phyloP scores from a whole-genome alignment of 1,140 invertebrate genomes.

The Bombus haemorrhoidalis region DNA sequence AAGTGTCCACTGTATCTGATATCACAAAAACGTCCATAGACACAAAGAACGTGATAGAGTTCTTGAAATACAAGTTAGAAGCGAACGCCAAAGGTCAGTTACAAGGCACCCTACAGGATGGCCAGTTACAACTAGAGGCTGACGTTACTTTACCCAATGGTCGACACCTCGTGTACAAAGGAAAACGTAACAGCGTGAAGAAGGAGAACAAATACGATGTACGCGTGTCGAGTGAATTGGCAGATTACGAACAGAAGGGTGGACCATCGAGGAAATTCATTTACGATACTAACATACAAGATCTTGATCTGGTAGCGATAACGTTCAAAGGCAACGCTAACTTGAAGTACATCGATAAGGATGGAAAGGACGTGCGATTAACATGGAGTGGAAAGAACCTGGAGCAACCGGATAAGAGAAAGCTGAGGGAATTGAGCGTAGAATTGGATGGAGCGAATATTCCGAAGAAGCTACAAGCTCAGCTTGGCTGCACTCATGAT shows the following conservation, averaged over 20 bases:
- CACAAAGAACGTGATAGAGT: slow-evolving; percentile 86
- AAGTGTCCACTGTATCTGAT: slow-evolving; percentile 85
- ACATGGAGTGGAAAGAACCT: slow-evolving; percentile 68
- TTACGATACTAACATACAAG: slow-evolving; percentile 74
- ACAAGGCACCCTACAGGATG: slow-evolving; percentile 76
- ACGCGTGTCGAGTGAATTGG: slow-evolving; percentile 79
- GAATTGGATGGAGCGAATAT: background rate
- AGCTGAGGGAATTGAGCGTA: slow-evolving; percentile 71
- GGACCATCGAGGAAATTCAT: slow-evolving; percentile 79
- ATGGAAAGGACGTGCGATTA: slow-evolving; percentile 73
- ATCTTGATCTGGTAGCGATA: slow-evolving; percentile 75
- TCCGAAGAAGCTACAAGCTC: background rate
- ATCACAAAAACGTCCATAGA: slow-evolving; percentile 83
- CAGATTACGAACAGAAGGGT: slow-evolving; percentile 83
- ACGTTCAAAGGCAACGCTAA: slow-evolving; percentile 67
- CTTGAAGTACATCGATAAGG: slow-evolving; percentile 73
- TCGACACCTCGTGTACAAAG: slow-evolving; percentile 82
- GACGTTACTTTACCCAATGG: slow-evolving; percentile 85
- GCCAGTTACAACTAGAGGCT: slow-evolving; percentile 78
- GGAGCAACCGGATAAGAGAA: slow-evolving; percentile 61
- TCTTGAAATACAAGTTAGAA: slow-evolving; percentile 83
- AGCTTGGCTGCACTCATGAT: accelerated
- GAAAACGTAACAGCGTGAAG: slow-evolving; percentile 77
- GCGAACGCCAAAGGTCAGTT: slow-evolving; percentile 82
- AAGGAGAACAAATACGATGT: slow-evolving; percentile 77